These are phyloP conservation scores for Halcyon malimbica DNA, from an alignment of 2,113 vertebrate genomes.

Conservation along the genomic window DNA sequence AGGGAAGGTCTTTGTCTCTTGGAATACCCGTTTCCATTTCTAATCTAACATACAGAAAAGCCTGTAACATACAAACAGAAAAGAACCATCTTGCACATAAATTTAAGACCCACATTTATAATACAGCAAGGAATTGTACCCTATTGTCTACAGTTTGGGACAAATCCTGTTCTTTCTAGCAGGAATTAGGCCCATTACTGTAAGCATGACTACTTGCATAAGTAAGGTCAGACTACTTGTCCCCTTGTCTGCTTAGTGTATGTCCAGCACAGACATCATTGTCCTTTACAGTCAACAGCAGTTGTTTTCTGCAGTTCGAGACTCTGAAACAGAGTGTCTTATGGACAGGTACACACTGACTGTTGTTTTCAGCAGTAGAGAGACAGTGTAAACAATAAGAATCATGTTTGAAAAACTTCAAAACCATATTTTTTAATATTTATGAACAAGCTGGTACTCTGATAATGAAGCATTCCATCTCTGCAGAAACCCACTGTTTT, in stretches of 20 bases:
- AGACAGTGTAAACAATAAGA: constrained; percentile 26
- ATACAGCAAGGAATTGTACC: not conserved
- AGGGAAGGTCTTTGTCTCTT: not conserved
- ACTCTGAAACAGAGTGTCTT: not conserved
- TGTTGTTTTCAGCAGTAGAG: not conserved
- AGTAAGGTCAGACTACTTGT: not conserved
- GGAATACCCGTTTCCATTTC: not conserved
- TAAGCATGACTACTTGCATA: not conserved
- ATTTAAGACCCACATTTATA: not conserved
- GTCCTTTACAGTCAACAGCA: not conserved
- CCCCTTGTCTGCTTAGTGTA: not conserved
- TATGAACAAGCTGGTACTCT: constrained; percentile 54
- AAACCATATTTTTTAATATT: constrained; percentile 61
- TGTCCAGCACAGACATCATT: not conserved
- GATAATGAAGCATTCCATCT: constrained; percentile 67
- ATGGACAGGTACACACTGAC: not conserved
- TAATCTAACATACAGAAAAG: not conserved
- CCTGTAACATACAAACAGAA: not conserved
- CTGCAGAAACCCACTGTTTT: constrained; percentile 5
- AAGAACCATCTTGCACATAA: not conserved
- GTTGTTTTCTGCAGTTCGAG: not conserved
- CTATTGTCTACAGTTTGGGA: not conserved
- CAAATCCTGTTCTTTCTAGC: not conserved
- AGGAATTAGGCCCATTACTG: not conserved
- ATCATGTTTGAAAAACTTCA: constrained; percentile 28